phyloP scores from a whole-genome alignment of 2,113 vertebrate species.

The Chaetorhynchus papuensis region DNA sequence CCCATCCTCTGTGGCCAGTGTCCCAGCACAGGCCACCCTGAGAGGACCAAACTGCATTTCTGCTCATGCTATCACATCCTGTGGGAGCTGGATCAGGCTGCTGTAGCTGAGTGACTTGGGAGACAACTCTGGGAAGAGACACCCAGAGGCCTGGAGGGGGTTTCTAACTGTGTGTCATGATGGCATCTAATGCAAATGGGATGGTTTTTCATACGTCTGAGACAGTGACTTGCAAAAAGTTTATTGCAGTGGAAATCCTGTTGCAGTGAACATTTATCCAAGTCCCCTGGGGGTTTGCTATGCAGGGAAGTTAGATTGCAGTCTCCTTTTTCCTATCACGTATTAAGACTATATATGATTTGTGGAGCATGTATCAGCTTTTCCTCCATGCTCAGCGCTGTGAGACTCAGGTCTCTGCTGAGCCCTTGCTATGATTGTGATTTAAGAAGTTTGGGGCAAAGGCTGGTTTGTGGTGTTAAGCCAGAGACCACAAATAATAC shows the following conservation, averaged over 20 bases:
- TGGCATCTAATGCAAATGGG: neutral
- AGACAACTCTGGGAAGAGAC: neutral
- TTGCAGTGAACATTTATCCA: neutral
- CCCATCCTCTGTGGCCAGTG: neutral
- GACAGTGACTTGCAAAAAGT: neutral
- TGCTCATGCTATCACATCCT: neutral
- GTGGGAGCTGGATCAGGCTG: neutral
- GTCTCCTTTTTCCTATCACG: neutral
- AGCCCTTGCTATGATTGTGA: neutral
- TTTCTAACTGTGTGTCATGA: fast-evolving
- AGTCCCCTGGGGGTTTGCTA: neutral
- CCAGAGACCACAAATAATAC: slow-evolving; percentile 33
- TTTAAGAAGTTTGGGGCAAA: slow-evolving; percentile 20
- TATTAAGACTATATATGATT: neutral
- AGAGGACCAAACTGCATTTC: neutral
- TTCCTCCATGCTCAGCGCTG: neutral
- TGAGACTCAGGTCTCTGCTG: neutral
- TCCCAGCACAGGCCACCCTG: neutral
- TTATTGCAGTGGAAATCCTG: neutral
- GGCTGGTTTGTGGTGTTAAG: slow-evolving; percentile 18
- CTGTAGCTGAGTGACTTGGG: neutral
- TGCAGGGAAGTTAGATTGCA: neutral
- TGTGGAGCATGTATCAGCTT: neutral
- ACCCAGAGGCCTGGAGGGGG: neutral
- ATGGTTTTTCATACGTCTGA: neutral